Evolutionary conservation across 1,140 invertebrate species (phyloP).

Genomic region (Musca domestica): DNA sequence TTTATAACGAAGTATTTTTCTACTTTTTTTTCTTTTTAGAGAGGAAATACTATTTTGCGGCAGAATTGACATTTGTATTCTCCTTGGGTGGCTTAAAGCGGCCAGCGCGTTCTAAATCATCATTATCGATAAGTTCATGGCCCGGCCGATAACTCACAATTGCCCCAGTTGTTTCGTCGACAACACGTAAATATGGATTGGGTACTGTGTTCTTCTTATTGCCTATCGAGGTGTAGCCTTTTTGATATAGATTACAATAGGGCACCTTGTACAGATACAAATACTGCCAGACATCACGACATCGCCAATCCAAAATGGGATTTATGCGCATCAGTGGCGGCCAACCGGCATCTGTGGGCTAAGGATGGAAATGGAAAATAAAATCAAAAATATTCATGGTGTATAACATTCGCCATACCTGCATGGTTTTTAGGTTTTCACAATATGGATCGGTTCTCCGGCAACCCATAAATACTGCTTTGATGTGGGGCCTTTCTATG

Average conservation of each 20-base stretch:
- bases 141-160: conserved; percentile 68
- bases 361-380: conserved; percentile 25
- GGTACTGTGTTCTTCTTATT: conserved; percentile 72
- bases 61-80: too few relatives aligned
- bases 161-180: conserved; percentile 31
- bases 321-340: conserved; percentile 82
- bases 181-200: conserved; percentile 70
- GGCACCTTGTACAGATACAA: conserved; percentile 73
- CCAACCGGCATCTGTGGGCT: conserved; percentile 85
- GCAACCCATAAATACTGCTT: conserved; percentile 86
- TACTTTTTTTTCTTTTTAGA: neutral
- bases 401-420: conserved; percentile 56
- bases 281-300: conserved; percentile 87
- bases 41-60: neutral
- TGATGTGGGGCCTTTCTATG: conserved; percentile 64
- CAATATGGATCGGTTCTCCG: conserved; percentile 81
- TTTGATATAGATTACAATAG: conserved; percentile 86
- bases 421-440: conserved; percentile 64
- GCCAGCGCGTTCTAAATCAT: conserved; percentile 25
- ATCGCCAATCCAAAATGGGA: conserved; percentile 87
- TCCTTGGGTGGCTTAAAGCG: neutral
- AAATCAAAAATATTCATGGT: neutral
- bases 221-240: conserved; percentile 88
- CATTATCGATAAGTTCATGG: conserved; percentile 66
- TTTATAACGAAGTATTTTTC: neutral